phyloP scores from a whole-genome alignment of 2,113 vertebrate species.

The human (Homo sapiens) region DNA sequence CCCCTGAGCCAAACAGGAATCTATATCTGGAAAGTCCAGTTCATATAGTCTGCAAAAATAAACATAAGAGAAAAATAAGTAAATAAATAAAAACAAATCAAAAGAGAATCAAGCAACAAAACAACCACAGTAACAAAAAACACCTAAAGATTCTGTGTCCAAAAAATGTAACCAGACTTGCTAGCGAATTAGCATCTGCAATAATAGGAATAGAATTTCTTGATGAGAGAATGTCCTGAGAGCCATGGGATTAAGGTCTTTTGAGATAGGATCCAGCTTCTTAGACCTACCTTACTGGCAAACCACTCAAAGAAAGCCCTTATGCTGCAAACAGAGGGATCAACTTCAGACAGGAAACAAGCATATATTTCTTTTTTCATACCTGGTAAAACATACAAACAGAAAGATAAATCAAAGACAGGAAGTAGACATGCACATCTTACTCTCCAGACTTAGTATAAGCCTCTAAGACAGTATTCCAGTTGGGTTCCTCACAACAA shows the following conservation, averaged over 20 bases:
- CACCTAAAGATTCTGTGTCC: neutral
- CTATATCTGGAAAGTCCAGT: neutral
- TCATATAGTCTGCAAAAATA: neutral
- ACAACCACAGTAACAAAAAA: neutral
- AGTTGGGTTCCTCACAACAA: neutral
- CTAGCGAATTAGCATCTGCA: neutral
- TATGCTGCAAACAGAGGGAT: neutral
- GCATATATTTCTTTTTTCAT: neutral
- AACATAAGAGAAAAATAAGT: neutral
- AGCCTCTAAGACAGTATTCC: neutral
- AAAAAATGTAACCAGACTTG: neutral
- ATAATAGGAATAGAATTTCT: neutral
- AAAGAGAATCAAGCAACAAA: neutral
- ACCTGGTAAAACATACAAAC: neutral
- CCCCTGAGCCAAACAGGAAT: neutral
- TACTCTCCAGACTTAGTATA: neutral
- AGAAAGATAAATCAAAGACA: neutral
- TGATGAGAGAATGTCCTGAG: neutral
- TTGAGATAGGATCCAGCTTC: neutral
- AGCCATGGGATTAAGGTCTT: neutral
- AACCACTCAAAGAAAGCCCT: neutral
- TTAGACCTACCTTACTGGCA: neutral
- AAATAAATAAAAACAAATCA: neutral
- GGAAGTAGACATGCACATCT: neutral
- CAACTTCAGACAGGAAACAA: neutral